Evolutionary conservation across 2,797 vertebrate genomes (phyloP).

Genomic region (Hypotaenidia philippensis): DNA sequence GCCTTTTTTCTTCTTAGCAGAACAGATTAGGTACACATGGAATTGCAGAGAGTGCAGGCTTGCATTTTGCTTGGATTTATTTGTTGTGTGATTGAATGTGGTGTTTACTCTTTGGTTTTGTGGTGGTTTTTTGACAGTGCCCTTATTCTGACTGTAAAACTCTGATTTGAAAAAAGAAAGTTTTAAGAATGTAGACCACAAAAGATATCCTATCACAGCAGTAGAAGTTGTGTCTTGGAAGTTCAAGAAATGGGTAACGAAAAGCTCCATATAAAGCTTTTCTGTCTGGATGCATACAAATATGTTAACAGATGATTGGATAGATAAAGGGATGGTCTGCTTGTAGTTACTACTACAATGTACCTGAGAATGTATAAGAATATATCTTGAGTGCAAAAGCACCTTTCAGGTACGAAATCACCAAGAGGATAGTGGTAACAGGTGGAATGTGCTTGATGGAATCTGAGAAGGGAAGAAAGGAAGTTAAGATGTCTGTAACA

Average conservation of each 20-base stretch:
- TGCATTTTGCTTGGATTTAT: background rate
- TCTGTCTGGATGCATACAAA: background rate
- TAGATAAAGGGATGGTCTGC: background rate
- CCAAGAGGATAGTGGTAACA: background rate
- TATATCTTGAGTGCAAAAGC: background rate
- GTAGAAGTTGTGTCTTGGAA: background rate
- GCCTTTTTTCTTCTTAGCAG: background rate
- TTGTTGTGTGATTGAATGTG: background rate
- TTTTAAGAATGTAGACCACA: background rate
- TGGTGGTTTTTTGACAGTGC: background rate
- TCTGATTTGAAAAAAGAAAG: background rate
- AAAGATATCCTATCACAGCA: accelerated
- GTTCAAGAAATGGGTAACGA: background rate
- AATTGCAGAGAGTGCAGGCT: background rate
- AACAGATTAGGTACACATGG: accelerated
- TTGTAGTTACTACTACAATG: no score
- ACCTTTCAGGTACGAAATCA: background rate
- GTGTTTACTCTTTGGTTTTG: background rate
- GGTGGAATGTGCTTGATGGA: background rate
- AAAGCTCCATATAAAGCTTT: background rate
- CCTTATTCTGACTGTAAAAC: background rate
- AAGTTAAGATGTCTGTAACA: background rate
- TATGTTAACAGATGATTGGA: no score
- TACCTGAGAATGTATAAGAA: no score
- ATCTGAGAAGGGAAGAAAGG: background rate